Percentiles rank a stretch among this genome's conserved stretches.
Conservation (phyloP, 2,113 vertebrate species). For the Melanostigma gelatinosum region DNA sequence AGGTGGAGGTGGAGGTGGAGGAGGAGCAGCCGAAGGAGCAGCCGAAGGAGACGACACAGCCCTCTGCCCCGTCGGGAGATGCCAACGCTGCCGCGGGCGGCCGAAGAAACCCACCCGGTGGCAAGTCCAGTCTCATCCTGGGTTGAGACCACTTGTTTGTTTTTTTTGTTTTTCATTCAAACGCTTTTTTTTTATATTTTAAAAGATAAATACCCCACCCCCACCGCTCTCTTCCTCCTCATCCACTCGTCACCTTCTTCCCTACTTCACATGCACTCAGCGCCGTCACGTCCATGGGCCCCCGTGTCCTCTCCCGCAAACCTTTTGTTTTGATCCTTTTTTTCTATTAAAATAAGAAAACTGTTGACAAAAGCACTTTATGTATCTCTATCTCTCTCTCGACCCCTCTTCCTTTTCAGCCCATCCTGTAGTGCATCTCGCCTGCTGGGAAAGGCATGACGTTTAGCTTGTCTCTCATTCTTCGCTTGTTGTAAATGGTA, state of each 20-base stretch:
- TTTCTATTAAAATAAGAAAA: slow-evolving; percentile 82
- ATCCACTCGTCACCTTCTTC: slow-evolving; percentile 23
- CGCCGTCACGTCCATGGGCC: slow-evolving; percentile 52
- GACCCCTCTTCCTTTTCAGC: slow-evolving; percentile 71
- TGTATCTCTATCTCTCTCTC: slow-evolving; percentile 68
- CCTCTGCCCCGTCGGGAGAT: slow-evolving; percentile 85
- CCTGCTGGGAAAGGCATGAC: slow-evolving; percentile 81
- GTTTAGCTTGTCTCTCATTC: slow-evolving; percentile 76
- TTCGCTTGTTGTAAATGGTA: slow-evolving; percentile 79
- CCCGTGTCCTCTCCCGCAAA: slow-evolving; percentile 58
- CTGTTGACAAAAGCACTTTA: slow-evolving; percentile 88
- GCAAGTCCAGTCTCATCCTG: slow-evolving; percentile 97
- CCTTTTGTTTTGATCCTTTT: slow-evolving; percentile 81
- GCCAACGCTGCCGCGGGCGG: slow-evolving; percentile 79
- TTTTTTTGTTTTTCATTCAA: slow-evolving; percentile 43
- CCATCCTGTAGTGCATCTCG: slow-evolving; percentile 81
- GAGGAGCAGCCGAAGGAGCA: slow-evolving; percentile 63
- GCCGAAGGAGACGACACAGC: slow-evolving; percentile 86
- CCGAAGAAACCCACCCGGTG: slow-evolving; percentile 96
- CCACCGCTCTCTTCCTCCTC: slow-evolving; percentile 51
- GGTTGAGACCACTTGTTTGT: slow-evolving; percentile 83
- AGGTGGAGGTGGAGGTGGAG: slow-evolving; percentile 66
- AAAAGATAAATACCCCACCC: slow-evolving; percentile 57
- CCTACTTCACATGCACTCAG: slow-evolving; percentile 53
- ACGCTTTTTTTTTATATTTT: slow-evolving; percentile 66